Evolutionary conservation across 2,888 invertebrate species (phyloP).

Genomic region (Cheiracanthium punctorium): DNA sequence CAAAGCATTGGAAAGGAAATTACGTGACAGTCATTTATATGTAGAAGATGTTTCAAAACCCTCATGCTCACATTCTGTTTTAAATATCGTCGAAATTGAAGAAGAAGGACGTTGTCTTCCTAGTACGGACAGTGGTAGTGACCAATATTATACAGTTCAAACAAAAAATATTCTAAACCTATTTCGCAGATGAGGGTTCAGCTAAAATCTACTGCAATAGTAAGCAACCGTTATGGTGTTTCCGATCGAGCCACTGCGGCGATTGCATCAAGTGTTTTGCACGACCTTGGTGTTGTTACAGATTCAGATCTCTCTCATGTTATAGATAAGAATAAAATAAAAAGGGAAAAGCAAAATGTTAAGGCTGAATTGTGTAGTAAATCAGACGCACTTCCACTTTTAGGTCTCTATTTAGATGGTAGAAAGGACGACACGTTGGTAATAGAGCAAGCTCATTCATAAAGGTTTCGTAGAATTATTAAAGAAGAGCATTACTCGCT

Average conservation of each 20-base stretch:
- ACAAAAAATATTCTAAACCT: not conserved
- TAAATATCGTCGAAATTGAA: not conserved
- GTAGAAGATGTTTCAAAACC: too few relatives aligned
- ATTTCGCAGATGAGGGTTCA: slow-evolving; percentile 13
- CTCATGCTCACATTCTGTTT: not conserved
- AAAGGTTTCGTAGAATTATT: too few relatives aligned
- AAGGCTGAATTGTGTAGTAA: slow-evolving; percentile 20
- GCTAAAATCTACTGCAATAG: slow-evolving; percentile 14
- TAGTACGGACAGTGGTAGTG: not conserved
- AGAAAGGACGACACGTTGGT: slow-evolving; percentile 21
- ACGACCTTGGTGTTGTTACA: not conserved
- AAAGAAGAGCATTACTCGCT: too few relatives aligned
- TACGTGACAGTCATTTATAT: slow-evolving; percentile 17
- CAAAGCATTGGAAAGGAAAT: slow-evolving; percentile 16
- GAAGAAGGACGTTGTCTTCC: not conserved
- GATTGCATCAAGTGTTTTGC: slow-evolving; percentile 22
- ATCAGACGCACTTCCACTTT: not conserved
- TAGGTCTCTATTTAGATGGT: slow-evolving; percentile 13
- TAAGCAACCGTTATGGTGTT: slow-evolving; percentile 19
- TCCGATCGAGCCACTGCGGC: slow-evolving; percentile 1
- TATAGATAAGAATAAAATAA: slow-evolving; percentile 22
- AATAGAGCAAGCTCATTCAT: too few relatives aligned
- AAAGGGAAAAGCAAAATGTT: slow-evolving; percentile 2
- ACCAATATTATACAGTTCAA: not conserved
- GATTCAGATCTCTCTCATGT: slow-evolving; percentile 11